phyloP scores from a whole-genome alignment of 2,113 vertebrate species.

The Nibea coibor region DNA sequence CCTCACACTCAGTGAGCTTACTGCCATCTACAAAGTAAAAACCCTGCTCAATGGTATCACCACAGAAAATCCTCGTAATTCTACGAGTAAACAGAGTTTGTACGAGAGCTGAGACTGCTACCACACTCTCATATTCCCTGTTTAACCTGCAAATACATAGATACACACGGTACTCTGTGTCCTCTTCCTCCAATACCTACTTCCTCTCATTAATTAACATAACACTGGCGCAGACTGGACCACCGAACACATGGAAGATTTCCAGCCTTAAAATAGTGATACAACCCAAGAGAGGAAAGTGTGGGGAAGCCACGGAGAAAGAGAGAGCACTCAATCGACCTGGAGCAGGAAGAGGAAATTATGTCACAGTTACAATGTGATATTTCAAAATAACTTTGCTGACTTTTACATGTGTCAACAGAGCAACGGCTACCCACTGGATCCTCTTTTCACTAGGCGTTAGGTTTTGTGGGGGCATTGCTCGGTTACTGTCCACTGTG shows the following conservation, averaged over 20 bases:
- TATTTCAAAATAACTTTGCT: conserved; percentile 77
- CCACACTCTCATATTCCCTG: conserved; percentile 27
- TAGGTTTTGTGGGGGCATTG: not conserved
- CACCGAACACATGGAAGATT: conserved; percentile 58
- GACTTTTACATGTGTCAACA: conserved; percentile 64
- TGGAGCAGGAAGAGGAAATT: conserved; percentile 79
- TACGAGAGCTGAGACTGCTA: not conserved
- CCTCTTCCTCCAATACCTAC: conserved; percentile 32
- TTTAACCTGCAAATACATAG: conserved; percentile 42
- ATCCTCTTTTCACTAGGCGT: conserved; percentile 53
- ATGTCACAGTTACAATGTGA: conserved; percentile 70
- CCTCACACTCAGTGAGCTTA: conserved; percentile 8
- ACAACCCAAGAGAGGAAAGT: conserved; percentile 58
- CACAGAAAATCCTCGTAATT: conserved; percentile 12
- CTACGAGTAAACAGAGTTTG: not conserved
- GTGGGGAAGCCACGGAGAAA: conserved; percentile 56
- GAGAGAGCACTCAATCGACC: conserved; percentile 54
- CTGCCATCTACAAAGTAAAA: conserved; percentile 16
- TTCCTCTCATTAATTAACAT: conserved; percentile 52
- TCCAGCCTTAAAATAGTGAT: conserved; percentile 74
- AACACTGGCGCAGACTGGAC: conserved; percentile 54
- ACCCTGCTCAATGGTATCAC: conserved; percentile 13
- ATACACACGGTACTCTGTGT: conserved; percentile 12
- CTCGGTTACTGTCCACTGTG: conserved; percentile 5
- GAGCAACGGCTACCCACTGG: conserved; percentile 35